Evolutionary conservation across 2,113 vertebrate genomes (phyloP).

Genomic region (Brachionichthys hirsutus): DNA sequence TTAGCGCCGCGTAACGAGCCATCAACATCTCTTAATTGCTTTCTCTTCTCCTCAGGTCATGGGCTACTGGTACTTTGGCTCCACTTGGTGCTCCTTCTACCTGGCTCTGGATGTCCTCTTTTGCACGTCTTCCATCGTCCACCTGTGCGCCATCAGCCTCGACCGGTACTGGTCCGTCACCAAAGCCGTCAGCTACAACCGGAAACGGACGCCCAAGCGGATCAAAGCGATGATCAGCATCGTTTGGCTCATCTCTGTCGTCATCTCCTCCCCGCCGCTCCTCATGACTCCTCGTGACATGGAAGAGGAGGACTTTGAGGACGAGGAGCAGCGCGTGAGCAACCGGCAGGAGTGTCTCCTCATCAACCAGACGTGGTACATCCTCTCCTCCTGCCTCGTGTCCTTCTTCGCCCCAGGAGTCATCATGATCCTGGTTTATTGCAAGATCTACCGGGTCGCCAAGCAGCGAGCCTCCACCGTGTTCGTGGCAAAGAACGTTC

Average conservation of each 20-base stretch:
- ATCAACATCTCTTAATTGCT: background rate
- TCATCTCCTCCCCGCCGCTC: constrained; percentile 85
- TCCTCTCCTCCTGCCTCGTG: constrained; percentile 83
- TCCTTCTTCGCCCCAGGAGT: constrained; percentile 86
- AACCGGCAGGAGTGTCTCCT: constrained; percentile 75
- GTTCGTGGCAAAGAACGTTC: constrained; percentile 72
- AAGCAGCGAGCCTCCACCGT: constrained; percentile 75
- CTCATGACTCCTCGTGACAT: constrained; percentile 77
- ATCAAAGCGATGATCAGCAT: constrained; percentile 82
- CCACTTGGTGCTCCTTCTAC: constrained; percentile 86
- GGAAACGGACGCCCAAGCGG: constrained; percentile 80
- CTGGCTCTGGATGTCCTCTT: constrained; percentile 86
- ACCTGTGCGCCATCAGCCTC: constrained; percentile 88
- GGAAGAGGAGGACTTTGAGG: constrained; percentile 10
- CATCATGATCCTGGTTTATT: constrained; percentile 86
- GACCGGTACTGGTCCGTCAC: constrained; percentile 90
- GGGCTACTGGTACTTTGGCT: constrained; percentile 85
- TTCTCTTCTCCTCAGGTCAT: constrained; percentile 63
- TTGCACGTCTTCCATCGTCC: constrained; percentile 87
- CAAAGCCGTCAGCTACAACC: constrained; percentile 82
- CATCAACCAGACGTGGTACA: constrained; percentile 87
- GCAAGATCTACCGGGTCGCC: constrained; percentile 84
- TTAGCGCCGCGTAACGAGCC: background rate
- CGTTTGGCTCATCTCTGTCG: constrained; percentile 79
- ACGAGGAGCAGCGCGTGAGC: background rate